Evolutionary conservation across 2,113 vertebrate genomes (phyloP).

Genomic region (Pyrgilauda ruficollis): DNA sequence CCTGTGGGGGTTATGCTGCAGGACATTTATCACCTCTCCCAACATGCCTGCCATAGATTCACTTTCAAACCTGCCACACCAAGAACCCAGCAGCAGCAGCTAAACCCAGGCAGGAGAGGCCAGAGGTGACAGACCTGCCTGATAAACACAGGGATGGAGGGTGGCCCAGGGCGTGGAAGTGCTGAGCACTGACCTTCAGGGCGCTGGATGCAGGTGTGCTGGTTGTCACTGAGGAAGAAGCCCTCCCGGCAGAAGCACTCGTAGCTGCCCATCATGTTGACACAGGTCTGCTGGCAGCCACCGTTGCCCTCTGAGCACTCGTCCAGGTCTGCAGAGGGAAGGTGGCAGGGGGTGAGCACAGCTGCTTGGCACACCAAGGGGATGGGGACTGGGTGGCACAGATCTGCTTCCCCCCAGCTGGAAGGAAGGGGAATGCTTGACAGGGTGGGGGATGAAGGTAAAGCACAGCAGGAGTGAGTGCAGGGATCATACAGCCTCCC

Average conservation of each 20-base stretch:
- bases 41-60: accelerated
- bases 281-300: constrained; percentile 94
- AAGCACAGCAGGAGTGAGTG: neutral
- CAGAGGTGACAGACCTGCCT: neutral
- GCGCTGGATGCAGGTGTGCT: constrained; percentile 97
- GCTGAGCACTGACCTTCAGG: constrained; percentile 83
- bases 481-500: neutral
- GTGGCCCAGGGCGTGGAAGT: accelerated
- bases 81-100: neutral
- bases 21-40: neutral
- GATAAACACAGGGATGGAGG: accelerated
- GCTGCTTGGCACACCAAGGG: accelerated
- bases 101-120: neutral
- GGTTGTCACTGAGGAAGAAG: constrained; percentile 98
- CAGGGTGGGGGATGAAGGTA: neutral
- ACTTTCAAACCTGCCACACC: neutral
- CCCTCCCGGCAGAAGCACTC: constrained; percentile 95
- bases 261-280: constrained; percentile 99
- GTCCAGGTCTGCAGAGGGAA: constrained; percentile 84
- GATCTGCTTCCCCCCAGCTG: neutral
- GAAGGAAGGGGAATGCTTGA: neutral
- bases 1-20: neutral
- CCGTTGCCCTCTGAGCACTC: constrained; percentile 95
- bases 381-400: accelerated
- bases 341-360: neutral